Percentiles rank a stretch among this genome's conserved stretches.
These are phyloP conservation scores for Cyprinodon tularosa DNA, from an alignment of 2,113 vertebrate genomes.

Conservation along the genomic window DNA sequence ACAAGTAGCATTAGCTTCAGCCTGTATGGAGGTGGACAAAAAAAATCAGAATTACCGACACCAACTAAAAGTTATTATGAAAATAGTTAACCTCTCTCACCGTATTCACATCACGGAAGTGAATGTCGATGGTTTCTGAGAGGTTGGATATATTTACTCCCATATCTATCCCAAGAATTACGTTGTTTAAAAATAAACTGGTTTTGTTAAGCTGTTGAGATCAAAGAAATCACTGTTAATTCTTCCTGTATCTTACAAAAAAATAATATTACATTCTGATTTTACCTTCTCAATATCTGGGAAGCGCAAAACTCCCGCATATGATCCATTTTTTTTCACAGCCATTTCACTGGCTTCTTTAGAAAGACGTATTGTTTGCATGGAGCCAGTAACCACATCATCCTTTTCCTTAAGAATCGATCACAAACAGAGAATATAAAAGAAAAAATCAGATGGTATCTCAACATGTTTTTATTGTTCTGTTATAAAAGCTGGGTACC, in stretches of 20 bases:
- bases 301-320: constrained; percentile 31
- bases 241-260: neutral
- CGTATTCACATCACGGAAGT: constrained; percentile 10
- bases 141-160: constrained; percentile 44
- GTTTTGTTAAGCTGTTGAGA: constrained; percentile 8
- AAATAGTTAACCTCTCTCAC: constrained; percentile 14
- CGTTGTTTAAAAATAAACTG: constrained; percentile 3
- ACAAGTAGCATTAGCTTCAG: neutral
- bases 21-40: constrained; percentile 10
- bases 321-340: neutral
- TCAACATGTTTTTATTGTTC: too few relatives aligned
- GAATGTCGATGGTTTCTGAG: constrained; percentile 32
- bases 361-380: constrained; percentile 14
- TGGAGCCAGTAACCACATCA: fast-evolving
- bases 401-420: neutral
- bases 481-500: neutral
- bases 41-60: neutral
- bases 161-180: constrained; percentile 49
- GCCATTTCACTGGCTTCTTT: constrained; percentile 28
- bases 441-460: neutral
- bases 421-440: neutral
- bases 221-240: neutral
- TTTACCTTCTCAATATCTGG: constrained; percentile 29
- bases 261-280: neutral
- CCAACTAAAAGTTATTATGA: neutral